Conservation (phyloP, 2,797 vertebrate species). For the Sebastolobus alascanus region DNA sequence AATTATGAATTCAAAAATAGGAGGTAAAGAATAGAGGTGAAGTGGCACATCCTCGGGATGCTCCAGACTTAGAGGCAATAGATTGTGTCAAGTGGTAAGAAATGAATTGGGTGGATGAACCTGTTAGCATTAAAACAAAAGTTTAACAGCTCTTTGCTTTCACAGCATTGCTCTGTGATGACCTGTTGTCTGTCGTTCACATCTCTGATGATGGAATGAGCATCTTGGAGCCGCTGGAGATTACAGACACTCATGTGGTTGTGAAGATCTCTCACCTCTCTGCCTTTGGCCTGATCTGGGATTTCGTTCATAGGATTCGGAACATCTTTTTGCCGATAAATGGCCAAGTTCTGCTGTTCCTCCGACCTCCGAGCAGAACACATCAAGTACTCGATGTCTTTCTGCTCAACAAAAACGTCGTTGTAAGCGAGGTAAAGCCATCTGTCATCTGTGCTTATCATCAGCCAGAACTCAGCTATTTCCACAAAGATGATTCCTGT, state of each 20-base stretch:
- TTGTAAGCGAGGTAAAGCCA: constrained; percentile 6
- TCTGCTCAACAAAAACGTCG: constrained; percentile 19
- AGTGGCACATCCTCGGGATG: too few species aligned
- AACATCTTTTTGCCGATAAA: too few species aligned
- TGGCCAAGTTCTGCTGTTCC: background rate
- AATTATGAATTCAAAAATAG: too few species aligned
- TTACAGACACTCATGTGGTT: constrained; percentile 54
- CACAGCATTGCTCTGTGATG: background rate
- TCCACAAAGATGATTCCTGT: too few species aligned
- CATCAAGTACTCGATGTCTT: constrained; percentile 2
- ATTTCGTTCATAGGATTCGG: background rate
- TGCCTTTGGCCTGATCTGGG: constrained; percentile 22
- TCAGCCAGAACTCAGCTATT: background rate
- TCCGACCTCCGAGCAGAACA: background rate
- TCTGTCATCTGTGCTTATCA: background rate
- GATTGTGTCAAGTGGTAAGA: too few species aligned
- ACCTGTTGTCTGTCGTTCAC: constrained; percentile 32
- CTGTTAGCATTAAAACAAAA: background rate
- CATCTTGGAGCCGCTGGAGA: constrained; percentile 18
- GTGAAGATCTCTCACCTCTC: constrained; percentile 52
- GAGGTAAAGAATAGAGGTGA: too few species aligned
- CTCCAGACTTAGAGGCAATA: too few species aligned
- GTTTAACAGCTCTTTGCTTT: background rate
- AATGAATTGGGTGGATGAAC: too few species aligned
- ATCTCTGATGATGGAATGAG: constrained; percentile 24